These are phyloP conservation scores for Thryonomys swinderianus DNA, from an alignment of 2,113 vertebrate species.

Conservation along the genomic window DNA sequence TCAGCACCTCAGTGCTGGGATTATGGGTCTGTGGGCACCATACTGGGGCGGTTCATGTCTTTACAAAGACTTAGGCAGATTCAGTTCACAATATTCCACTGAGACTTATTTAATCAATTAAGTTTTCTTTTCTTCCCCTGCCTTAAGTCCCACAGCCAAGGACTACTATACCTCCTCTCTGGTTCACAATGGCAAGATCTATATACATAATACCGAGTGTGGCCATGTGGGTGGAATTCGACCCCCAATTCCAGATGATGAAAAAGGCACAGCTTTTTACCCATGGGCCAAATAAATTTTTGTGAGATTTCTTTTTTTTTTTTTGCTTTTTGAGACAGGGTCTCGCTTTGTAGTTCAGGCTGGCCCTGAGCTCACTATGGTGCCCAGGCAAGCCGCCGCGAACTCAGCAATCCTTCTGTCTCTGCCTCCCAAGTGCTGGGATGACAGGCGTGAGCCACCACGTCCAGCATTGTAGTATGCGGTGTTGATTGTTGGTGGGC, in stretches of 20 bases:
- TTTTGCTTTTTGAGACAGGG: too few species aligned
- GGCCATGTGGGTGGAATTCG: background rate
- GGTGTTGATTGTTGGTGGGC: too few species aligned
- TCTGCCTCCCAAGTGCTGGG: too few species aligned
- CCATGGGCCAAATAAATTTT: background rate
- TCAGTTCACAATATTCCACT: background rate
- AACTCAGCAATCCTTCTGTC: too few species aligned
- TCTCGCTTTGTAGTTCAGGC: too few species aligned
- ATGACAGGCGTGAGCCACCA: too few species aligned
- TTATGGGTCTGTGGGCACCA: background rate
- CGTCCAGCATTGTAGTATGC: too few species aligned
- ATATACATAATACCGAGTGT: background rate
- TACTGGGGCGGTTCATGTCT: background rate
- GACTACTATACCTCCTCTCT: background rate
- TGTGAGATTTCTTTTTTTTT: slow-evolving; percentile 1
- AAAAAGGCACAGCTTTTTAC: background rate
- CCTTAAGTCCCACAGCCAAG: background rate
- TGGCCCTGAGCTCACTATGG: too few species aligned
- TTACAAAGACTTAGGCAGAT: slow-evolving; percentile 40
- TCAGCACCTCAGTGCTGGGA: background rate
- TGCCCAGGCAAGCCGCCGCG: too few species aligned
- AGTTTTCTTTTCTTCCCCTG: background rate
- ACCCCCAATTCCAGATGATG: slow-evolving; percentile 26
- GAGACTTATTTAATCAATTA: background rate
- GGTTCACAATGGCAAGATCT: background rate